Percentiles rank a stretch among this genome's conserved stretches.
These are phyloP conservation scores for Alfaro cultratus DNA, from an alignment of 2,797 vertebrate genomes.

Conservation along the genomic window DNA sequence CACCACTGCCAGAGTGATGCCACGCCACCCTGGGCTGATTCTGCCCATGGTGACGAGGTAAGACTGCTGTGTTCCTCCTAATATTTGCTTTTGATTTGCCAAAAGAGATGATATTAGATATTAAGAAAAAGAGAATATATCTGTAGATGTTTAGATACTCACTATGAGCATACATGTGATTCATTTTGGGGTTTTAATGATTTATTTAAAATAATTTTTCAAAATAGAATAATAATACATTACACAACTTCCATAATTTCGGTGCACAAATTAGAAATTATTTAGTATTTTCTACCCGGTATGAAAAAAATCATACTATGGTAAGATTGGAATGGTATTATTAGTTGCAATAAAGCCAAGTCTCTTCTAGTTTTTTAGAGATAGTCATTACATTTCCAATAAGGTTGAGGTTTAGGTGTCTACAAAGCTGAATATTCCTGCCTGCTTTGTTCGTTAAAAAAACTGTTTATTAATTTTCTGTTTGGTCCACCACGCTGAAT, in stretches of 20 bases:
- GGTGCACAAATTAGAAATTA: not conserved
- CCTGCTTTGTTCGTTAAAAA: not conserved
- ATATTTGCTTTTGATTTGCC: not conserved
- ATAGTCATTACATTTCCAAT: not conserved
- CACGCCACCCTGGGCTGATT: slow-evolving; percentile 95
- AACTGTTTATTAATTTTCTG: not conserved
- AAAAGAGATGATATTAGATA: not conserved
- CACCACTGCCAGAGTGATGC: slow-evolving; percentile 97
- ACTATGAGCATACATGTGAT: not conserved
- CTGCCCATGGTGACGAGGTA: slow-evolving; percentile 97
- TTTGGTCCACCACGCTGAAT: not conserved
- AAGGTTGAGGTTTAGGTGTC: not conserved
- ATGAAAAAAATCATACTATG: not conserved
- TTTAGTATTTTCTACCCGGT: not conserved
- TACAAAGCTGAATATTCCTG: not conserved
- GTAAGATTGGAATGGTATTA: not conserved
- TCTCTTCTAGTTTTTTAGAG: not conserved
- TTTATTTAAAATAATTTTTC: not conserved
- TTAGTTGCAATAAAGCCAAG: not conserved
- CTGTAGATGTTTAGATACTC: not conserved
- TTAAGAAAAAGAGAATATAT: not conserved
- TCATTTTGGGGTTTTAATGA: not conserved
- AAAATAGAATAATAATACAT: too few relatives aligned
- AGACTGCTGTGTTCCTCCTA: not conserved
- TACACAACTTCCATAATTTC: not conserved